Base-by-base conservation (phyloP, 2,113 vertebrate species). In the Diadophis punctatus region DNA sequence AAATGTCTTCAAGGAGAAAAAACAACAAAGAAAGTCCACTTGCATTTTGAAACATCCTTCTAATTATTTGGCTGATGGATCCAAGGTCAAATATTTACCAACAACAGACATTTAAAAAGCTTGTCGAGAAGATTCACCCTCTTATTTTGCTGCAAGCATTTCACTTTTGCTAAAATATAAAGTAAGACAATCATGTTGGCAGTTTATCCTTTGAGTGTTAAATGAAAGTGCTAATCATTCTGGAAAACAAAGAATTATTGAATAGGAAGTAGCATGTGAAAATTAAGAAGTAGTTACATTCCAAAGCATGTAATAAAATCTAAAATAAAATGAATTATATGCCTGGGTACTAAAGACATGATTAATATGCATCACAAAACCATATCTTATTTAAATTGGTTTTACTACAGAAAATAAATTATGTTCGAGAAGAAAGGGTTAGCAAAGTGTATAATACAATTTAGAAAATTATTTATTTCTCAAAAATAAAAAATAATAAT, bases 401-500 rank as follows among this genome's bases (percentile, higher is more conserved):
- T 16, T 91, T 93, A 53, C 91, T 88, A 39, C 25, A 95, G 48
- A 10, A 96, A 96, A 91, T 92, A 90, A 93, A 94, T 92, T 95
- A 91, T 60, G 43, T 2, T 43, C 46, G 1, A 63, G 68, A 89
- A 88, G 86, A 23, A 86, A 46, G 1, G 88, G 52, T 43, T 34
- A 14, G 12, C 49, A 4, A 49, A 87, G 18, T 90, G 22, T 27
- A 9, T 53, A 74, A 80, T 80, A 39, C 9, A n/a, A 49, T 87
- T 94, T 49, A 63, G 68, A 90, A 53, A 90, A 0, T 4, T 46
- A 43, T 18, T 49, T 91, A 90, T 91, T 94, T 94, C 2, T 56
- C 18, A 20, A 53, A 39, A 52, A 16, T 92, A 91, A 3, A 91
- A 3, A 91, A 90, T n/a, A n/a, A n/a, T 46, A 74, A 2, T 58